Percentiles rank a stretch among this genome's conserved stretches.
Evolutionary conservation across 2,797 vertebrate species (phyloP).

Genomic region (Epinephelus awoara): DNA sequence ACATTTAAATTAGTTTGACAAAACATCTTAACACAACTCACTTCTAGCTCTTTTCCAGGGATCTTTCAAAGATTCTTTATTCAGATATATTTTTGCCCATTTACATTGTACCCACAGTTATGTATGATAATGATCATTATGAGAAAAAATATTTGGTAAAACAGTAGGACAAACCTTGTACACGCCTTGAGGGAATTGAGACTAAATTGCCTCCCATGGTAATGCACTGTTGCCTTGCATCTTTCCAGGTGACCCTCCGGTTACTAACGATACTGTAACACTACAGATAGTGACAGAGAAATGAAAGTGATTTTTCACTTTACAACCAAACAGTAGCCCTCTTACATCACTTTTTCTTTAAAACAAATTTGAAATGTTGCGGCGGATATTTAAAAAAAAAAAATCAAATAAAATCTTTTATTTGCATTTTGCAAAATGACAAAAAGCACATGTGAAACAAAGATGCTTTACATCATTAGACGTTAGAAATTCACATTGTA

Average conservation of each 20-base stretch:
- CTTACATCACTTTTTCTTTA: background rate
- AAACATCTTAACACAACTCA: background rate
- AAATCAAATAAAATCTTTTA: too few species aligned
- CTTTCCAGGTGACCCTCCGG: constrained; percentile 62
- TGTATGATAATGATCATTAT: background rate
- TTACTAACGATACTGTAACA: constrained; percentile 71
- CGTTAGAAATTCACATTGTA: too few species aligned
- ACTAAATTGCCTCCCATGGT: constrained; percentile 62
- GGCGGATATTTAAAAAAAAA: background rate
- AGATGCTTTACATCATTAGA: too few species aligned
- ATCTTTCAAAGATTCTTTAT: background rate
- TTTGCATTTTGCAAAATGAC: too few species aligned
- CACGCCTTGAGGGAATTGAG: constrained; percentile 69
- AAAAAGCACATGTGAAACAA: too few species aligned
- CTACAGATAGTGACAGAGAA: constrained; percentile 45
- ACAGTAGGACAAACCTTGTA: constrained; percentile 73
- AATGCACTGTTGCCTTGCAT: constrained; percentile 63
- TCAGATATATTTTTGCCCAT: background rate
- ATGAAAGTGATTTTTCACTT: background rate
- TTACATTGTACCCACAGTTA: background rate
- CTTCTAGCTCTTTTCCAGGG: background rate
- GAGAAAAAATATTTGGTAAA: background rate
- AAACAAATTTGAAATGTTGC: background rate
- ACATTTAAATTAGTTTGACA: background rate
- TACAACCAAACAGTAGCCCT: background rate